Conservation (phyloP, 2,113 vertebrate genomes). For the Plectropomus leopardus region DNA sequence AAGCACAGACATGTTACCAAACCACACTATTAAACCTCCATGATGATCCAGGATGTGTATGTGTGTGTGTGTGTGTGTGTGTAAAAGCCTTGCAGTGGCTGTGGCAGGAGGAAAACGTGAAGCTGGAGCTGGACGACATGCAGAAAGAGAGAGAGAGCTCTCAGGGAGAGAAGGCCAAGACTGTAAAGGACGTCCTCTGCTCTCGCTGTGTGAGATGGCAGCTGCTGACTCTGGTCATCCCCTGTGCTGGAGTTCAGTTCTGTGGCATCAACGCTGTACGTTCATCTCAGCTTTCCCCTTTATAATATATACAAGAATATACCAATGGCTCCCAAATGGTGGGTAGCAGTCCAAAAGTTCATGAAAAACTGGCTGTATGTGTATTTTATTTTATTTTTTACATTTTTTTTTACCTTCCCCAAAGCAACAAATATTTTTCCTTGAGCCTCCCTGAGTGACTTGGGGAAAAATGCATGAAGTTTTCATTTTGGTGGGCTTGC, state of each 20-base stretch:
- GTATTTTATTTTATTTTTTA: no score
- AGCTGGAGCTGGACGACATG: constrained; percentile 75
- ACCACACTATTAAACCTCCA: neutral
- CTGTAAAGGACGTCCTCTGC: constrained; percentile 69
- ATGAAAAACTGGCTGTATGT: no score
- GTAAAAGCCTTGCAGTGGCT: constrained; percentile 78
- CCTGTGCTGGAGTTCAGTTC: constrained; percentile 73
- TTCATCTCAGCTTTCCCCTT: neutral
- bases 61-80: constrained; percentile 17
- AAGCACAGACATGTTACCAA: neutral
- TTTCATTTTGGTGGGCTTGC: no score
- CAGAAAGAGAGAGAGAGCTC: constrained; percentile 56
- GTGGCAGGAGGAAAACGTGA: constrained; percentile 77
- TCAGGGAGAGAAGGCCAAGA: constrained; percentile 67
- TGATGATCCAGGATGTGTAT: constrained; percentile 3
- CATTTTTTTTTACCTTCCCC: no score
- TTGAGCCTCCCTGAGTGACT: no score
- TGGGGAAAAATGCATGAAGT: no score
- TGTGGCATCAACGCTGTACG: constrained; percentile 78
- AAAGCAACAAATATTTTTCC: no score
- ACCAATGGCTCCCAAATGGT: no score
- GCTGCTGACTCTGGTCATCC: constrained; percentile 67
- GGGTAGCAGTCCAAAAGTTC: no score
- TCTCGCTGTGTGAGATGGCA: constrained; percentile 77
- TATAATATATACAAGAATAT: no score